Base-by-base conservation (phyloP, 2,888 invertebrate genomes). In the Azorinus chamasolen region DNA sequence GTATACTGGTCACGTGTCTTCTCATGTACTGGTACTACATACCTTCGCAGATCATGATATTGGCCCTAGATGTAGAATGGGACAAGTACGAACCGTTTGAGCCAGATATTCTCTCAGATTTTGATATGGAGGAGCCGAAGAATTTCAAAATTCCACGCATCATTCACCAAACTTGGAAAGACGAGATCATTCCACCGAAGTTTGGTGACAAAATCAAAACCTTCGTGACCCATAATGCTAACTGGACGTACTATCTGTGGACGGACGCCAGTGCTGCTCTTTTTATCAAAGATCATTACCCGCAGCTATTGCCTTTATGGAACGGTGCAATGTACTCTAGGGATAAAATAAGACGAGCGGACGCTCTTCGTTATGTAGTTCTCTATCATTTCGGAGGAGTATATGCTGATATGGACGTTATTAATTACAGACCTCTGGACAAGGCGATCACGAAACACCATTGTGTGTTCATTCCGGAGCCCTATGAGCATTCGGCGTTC, bases 351-450 rank as follows among this genome's bases (percentile, higher is more conserved):
- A 24, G 45, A 37, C 32, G 59, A 16, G 64, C 72, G 0, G 65
- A 72, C 25, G 51, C 58, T 0, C 24, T 65, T 16, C 51, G 72
- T 8, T 72, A 65, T 25, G 54, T 59, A 10, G 72, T 59, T 1
- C 48, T 72, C 12, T 72, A 72, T 32, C 51, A 71, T 14, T 64
- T 43, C 43, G 71, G 71, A 6, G 71, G 71, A n/a, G 25, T 71
- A 12, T 71, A 71, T 24, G 64, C 46, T 1, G 72, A 72, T 39
- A 24, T 72, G 22, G 72, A 72, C 37, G 37, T 48, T 16, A 37
- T 43, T 14, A 39, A 46, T 25, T 74, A 89, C 5, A 41, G 72
- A 37, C 59, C 72, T 14, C 46, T 72, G 10, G 72, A 72, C 25
- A 64, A 32, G 14, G 58, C 55, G 3, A 64, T 57, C 3, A 53